Base-by-base conservation (phyloP, 2,113 vertebrate genomes). In the Morone chrysops region DNA sequence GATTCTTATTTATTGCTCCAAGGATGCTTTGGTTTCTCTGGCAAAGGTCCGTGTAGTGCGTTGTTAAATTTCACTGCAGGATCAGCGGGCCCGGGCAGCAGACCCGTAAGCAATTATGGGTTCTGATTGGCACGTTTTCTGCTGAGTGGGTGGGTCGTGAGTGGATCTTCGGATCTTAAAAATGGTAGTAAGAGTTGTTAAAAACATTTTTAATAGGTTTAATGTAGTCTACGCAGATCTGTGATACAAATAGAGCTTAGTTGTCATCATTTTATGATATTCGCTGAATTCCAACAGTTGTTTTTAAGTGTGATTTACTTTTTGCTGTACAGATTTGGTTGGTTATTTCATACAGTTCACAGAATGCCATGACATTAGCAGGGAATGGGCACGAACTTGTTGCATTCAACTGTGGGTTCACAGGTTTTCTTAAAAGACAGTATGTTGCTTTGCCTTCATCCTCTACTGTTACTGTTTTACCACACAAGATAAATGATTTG, bases 11-110 rank as follows among this genome's bases (percentile, higher is more conserved):
- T 56, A 10, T 45, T 13, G 41, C 45, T 76, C 45, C 36, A 14
- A 17, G 17, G n/a, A 80, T 57, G 60, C 43, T 59, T 53, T 73
- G 45, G 38, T 75, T 60, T 70, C 43, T 65, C 36, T 69, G 56
- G n/a, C 40, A 62, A 63, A 65, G 41, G 17, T 57, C 41, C n/a
- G 17, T 36, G 54, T 16, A n/a, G 25, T 66, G 31, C 31, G 63
- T 40, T 56, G 36, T 12, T 50, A 6, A 6, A 48, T 10, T 45
- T 43, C 40, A 13, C 45, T 16, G 41, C 3, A 41, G 20, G 13
- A 61, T 31, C 56, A 31, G 22, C 31, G 31, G 31, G 31, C 31
- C 31, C 5, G 2, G 57, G 7, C 31, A 25, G 36, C 36, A 17
- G 31, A n/a, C 12, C 6, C 7, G 14, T 50, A 38, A 60, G 48